phyloP scores from a whole-genome alignment of 1,140 invertebrate species.

The Parapsyche elsis region DNA sequence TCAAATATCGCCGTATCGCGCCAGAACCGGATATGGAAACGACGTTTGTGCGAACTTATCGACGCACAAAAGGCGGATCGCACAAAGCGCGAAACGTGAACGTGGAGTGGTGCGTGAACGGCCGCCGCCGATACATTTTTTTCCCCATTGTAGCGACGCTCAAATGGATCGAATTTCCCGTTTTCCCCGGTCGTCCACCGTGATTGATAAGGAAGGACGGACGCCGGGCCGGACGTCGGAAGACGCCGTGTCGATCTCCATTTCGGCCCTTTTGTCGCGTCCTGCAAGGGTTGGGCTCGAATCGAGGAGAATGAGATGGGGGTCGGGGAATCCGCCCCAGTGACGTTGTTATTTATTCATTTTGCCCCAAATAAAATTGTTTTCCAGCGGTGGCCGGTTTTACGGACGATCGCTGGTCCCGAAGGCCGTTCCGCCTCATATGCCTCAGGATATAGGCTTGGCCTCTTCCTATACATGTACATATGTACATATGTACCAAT shows the following conservation, averaged over 20 bases:
- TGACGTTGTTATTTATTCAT: slow-evolving; percentile 22
- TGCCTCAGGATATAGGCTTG: not conserved
- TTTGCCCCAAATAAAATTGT: slow-evolving; percentile 14
- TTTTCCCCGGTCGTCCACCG: not conserved
- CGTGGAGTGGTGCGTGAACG: slow-evolving; percentile 7
- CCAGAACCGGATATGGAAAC: slow-evolving; percentile 14
- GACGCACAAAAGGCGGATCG: slow-evolving; percentile 16
- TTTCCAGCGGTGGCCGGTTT: slow-evolving; percentile 10
- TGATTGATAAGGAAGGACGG: slow-evolving; percentile 22
- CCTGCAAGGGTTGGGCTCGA: too few relatives aligned
- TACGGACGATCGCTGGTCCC: not conserved
- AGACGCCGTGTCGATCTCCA: not conserved
- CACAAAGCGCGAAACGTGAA: not conserved
- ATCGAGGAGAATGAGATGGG: too few relatives aligned
- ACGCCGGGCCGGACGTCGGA: not conserved
- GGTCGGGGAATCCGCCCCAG: too few relatives aligned
- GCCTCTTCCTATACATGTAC: not conserved
- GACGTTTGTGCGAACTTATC: slow-evolving; percentile 1
- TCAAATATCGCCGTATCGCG: too few relatives aligned
- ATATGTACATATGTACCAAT: too few relatives aligned
- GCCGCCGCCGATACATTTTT: not conserved
- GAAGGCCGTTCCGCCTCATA: slow-evolving; percentile 20
- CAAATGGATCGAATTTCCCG: slow-evolving; percentile 32
- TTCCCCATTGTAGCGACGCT: not conserved
- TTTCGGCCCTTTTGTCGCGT: not conserved